Evolutionary conservation across 64 coral and sea anemone species (phyloP).

Genomic region (Montipora foliosa): DNA sequence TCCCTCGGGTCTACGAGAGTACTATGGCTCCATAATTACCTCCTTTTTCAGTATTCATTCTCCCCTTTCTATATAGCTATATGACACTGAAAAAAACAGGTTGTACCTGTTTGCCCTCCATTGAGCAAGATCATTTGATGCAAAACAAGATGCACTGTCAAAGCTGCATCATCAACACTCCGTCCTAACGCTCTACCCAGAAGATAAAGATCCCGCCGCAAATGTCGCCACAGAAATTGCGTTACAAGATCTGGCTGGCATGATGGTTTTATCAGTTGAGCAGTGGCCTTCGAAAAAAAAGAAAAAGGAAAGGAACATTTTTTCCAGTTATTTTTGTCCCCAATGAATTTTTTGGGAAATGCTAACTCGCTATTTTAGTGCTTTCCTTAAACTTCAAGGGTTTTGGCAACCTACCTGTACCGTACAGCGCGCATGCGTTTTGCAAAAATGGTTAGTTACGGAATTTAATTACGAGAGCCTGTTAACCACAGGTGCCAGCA

Average conservation of each 20-base stretch:
- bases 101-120: constrained; percentile 26
- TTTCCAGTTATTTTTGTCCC: neutral
- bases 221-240: constrained; percentile 51
- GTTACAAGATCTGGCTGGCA: neutral
- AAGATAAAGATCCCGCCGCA: constrained; percentile 25
- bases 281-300: constrained; percentile 1
- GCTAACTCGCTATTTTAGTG: neutral
- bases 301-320: neutral
- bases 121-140: constrained; percentile 12
- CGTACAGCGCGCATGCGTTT: no score
- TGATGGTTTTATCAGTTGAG: constrained; percentile 2
- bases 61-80: no score
- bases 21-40: no score
- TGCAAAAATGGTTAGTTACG: no score
- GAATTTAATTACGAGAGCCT: no score
- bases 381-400: no score
- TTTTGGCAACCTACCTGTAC: no score
- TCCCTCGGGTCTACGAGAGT: no score
- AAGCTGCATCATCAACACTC: constrained; percentile 65
- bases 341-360: neutral
- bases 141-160: constrained; percentile 57
- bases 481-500: no score
- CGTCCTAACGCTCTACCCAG: constrained; percentile 23
- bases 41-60: no score
- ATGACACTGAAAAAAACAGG: no score